Conservation (phyloP, 2,113 vertebrate genomes). For the Platycercus adscitus region DNA sequence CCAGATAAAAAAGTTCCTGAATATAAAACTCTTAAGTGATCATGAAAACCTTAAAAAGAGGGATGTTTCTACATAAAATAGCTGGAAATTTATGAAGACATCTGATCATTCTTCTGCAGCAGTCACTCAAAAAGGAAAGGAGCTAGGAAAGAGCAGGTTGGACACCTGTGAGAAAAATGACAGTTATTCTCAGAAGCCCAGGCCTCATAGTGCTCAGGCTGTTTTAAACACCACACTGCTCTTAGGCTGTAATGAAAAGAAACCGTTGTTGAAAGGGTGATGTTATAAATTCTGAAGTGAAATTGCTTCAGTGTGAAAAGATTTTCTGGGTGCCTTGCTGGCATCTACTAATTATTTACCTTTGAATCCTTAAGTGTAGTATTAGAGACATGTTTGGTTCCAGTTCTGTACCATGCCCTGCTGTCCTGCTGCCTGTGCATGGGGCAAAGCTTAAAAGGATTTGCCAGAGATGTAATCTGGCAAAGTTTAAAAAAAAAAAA, state of each 20-base stretch:
- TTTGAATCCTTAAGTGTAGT: background rate
- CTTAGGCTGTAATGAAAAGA: background rate
- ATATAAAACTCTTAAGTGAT: background rate
- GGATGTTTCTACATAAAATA: background rate
- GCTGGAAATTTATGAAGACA: background rate
- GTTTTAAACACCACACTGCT: background rate
- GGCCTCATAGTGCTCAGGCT: background rate
- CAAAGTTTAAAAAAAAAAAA: no score
- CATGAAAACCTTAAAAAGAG: background rate
- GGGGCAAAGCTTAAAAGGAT: background rate
- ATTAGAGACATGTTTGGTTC: background rate
- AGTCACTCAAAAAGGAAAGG: background rate
- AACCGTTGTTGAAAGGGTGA: background rate
- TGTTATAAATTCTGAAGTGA: background rate
- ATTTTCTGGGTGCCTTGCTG: background rate
- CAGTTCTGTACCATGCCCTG: background rate
- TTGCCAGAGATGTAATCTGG: background rate
- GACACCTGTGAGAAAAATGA: background rate
- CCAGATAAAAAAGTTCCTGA: background rate
- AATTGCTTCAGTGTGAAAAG: background rate
- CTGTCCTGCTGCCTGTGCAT: background rate
- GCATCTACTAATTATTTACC: background rate
- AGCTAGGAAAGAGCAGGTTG: background rate
- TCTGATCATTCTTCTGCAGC: background rate
- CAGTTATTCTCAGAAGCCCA: background rate